Evolutionary conservation across 2,888 invertebrate species (phyloP).

Genomic region (Eupeodes luniger): DNA sequence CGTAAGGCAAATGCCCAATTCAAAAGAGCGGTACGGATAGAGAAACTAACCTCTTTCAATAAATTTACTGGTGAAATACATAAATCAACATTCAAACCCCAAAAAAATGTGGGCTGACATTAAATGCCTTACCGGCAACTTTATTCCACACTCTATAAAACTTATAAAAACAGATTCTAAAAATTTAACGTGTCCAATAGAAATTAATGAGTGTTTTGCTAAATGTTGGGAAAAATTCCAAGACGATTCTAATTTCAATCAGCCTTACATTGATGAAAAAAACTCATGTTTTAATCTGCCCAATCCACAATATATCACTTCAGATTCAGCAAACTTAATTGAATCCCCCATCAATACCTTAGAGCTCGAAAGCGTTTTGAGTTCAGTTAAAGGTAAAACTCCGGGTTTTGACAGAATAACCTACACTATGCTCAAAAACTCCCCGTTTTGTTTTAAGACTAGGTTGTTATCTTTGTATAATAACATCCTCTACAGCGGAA

Average conservation of each 20-base stretch:
- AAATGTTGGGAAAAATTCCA: not conserved
- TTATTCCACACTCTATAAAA: not conserved
- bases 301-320: not conserved
- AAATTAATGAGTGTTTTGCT: not conserved
- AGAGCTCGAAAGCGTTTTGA: not conserved
- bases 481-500: too few species aligned
- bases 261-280: not conserved
- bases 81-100: not conserved
- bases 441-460: too few species aligned
- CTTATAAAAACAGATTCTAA: not conserved
- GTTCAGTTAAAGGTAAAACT: too few species aligned
- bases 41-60: not conserved
- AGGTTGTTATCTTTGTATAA: too few species aligned
- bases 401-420: too few species aligned
- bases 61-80: not conserved
- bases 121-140: not conserved
- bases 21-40: not conserved
- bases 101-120: conserved; percentile 23
- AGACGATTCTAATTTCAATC: not conserved
- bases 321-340: not conserved
- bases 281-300: too few species aligned
- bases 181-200: not conserved
- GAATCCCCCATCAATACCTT: not conserved
- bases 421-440: too few species aligned
- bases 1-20: not conserved